Base-by-base conservation (phyloP, 2,888 invertebrate genomes). In the Heliconius ethilla region DNA sequence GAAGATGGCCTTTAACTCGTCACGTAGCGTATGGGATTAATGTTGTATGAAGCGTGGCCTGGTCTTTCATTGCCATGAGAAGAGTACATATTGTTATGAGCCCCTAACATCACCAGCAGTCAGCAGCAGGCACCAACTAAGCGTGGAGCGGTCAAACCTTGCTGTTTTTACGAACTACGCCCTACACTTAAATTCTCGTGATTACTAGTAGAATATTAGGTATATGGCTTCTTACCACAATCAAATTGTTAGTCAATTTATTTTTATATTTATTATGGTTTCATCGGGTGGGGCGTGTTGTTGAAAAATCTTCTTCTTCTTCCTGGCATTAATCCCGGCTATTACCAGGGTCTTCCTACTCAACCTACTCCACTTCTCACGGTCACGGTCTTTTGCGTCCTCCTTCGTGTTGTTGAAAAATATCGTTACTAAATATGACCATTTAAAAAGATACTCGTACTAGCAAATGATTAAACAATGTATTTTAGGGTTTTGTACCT, bases 161-260 rank as follows among this genome's bases (percentile, higher is more conserved):
- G 33, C 63, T 15, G 40, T 45, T 37, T 73, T 59, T 33, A 25
- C 59, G 25, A 74, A 45, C 40, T 13, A n/a, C 63, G 65, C 74
- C 63, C 63, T 40, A 63, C 22, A 22, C 27, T 18, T 37, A 2
- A 45, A 72, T 72, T 37, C 73, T 62, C 18, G 27, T 72, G 65
- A 45, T 70, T n/a, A 33, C 18, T 27, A 51, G 9, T 13, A 65
- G 2, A 13, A 15, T 25, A 63, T 27, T 15, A 63, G 22, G 18
- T 7, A 37, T 73, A 67, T 2, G 77, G 77, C 73, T 77, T 77
- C 73, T 27, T 59, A 25, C 25, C 66, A 27, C 63, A 77, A 74
- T 33, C 33, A 33, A 33, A 33, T 59, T 67, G 40, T 67, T n/a
- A 67, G 40, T 15, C 18, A 27, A 55, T 59, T 72, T 66, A 37